Conservation (phyloP, 2,113 vertebrate genomes). For the Forbesichthys papilliferus region DNA sequence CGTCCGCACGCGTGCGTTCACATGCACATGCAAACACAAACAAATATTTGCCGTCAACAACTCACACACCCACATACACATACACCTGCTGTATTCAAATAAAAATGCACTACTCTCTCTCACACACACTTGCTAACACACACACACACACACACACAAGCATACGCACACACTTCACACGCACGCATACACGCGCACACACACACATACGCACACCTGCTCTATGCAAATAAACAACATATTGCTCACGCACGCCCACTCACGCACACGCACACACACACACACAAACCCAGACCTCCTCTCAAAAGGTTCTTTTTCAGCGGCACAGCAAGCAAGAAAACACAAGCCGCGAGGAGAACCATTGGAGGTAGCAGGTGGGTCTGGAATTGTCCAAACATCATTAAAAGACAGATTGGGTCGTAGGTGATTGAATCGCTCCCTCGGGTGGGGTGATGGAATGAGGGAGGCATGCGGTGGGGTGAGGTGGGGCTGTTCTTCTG, state of each 20-base stretch:
- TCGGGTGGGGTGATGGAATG: constrained; percentile 34
- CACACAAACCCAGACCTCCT: constrained; percentile 15
- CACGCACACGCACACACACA: constrained; percentile 33
- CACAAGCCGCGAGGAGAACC: constrained; percentile 25
- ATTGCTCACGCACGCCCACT: constrained; percentile 17
- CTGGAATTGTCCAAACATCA: constrained; percentile 61
- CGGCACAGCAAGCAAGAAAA: constrained; percentile 18
- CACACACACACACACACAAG: constrained; percentile 28
- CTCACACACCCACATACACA: constrained; percentile 8
- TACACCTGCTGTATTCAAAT: not conserved
- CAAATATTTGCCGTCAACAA: not conserved
- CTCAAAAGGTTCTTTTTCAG: constrained; percentile 14
- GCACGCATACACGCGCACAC: not conserved
- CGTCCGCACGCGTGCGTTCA: constrained; percentile 18
- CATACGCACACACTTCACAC: not conserved
- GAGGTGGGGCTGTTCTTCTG: constrained; percentile 37
- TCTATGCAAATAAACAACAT: too few species aligned
- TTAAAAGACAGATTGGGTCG: constrained; percentile 70
- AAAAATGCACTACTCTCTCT: not conserved
- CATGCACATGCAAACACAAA: constrained; percentile 8
- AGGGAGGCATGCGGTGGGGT: constrained; percentile 49
- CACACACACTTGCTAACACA: constrained; percentile 21
- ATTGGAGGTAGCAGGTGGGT: constrained; percentile 62
- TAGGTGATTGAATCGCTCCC: constrained; percentile 66
- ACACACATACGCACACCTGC: not conserved